Evolutionary conservation across 2,113 vertebrate species (phyloP), one percentile per base, ranked within the genome.

Genomic region (Asarcornis scutulata): DNA sequence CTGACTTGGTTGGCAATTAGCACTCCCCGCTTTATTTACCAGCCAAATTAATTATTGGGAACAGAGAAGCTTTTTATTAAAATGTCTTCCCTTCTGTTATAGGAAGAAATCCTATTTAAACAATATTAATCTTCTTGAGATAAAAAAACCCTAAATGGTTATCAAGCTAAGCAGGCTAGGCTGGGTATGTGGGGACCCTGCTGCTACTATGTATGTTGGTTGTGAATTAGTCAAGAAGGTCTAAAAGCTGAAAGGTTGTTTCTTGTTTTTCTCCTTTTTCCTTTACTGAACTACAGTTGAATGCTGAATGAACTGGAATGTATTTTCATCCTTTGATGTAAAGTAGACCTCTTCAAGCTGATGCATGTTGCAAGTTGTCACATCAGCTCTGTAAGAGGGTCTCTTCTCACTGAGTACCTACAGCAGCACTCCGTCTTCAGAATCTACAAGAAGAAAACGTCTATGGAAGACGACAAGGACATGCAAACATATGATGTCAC

Each of bases 121-220:
- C 5, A 25, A 18, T 12, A 63, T 25, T 80, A 6, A 89, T 13
- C 22, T 36, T 64, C 22, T 21, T 84, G 29, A 81, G 18, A 21
- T 77, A 74, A 89, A 29, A 21, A 0, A 56, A 32, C 16, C 1
- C 13, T 14, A 59, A 63, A 22, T 29, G 0, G 1, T 50, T n/a
- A 13, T 29, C 46, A 72, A 44, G 15, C 32, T 21, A 17, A 84
- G 34, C 4, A 16, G 27, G 25, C 16, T 53, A 12, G 34, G 6
- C 9, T 58, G 31, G 36, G 23, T 48, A 48, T 21, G 46, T 27
- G 4, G 6, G 17, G 4, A 2, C 0, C 9, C 15, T 13, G 36
- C 1, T 23, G 68, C 26, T 73, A 31, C 11, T 8, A 60, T 15
- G 38, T 72, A 44, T 73, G 23, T 6, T 36, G 13, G 25, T 73